Evolutionary conservation across 2,888 invertebrate genomes (phyloP), one percentile per base, ranked within the genome.

Genomic region (Tiliacea citrago): DNA sequence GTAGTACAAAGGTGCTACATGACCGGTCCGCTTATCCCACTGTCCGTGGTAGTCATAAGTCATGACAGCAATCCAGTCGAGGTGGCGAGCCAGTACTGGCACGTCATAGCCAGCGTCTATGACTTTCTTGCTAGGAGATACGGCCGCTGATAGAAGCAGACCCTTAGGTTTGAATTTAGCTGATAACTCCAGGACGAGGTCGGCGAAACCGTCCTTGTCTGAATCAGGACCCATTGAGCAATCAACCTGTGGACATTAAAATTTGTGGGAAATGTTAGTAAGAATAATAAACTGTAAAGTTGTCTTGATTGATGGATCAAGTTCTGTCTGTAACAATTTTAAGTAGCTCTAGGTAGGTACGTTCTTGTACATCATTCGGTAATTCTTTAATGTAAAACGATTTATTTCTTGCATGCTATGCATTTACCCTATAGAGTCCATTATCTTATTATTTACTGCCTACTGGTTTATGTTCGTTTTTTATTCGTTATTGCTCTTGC

Each of bases 31-130:
- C 91, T 98, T 98, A 88, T 99, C 99, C 99, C 99, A 99, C 88
- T 98, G 98, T 0, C 99, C 99, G 86, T 99, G 98, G 94, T 98
- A 98, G 90, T 99, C 99, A 89, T 99, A 99, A 0, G 98, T 98
- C 99, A 99, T 99, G 0, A 99, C 98, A 0, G 98, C 98, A 67
- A 99, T 98, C 98, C 98, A 99, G 91, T 99, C 99, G 73, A 99
- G 95, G 90, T 98, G 97, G 85, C 97, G 96, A 0, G 98, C 97
- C 7, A 99, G 90, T 0, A 97, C 97, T 0, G 98, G 97, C 0
- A 99, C 98, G 89, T 99, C 98, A 90, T 99, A 99, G 0, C 98
- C 98, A 5, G 97, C 98, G 91, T 99, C 98, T 74, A 99, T 98
- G 0, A 99, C 98, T 85, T 97, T 98, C 94, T 98, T 99, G 91